phyloP scores from a whole-genome alignment of 2,113 vertebrate species.

The Zosterops borbonicus region DNA sequence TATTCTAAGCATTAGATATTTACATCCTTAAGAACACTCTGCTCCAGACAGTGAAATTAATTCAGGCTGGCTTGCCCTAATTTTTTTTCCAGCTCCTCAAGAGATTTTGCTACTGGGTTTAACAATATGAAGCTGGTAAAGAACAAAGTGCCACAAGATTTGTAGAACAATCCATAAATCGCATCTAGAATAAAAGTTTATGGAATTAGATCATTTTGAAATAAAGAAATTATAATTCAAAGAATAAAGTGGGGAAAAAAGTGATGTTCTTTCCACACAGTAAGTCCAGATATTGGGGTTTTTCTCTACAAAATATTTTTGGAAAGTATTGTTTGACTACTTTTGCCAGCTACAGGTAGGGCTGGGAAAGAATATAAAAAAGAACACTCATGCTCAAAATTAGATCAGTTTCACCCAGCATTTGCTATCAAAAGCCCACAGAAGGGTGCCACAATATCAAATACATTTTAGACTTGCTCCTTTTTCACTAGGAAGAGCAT shows the following conservation, averaged over 20 bases:
- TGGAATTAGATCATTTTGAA: background rate
- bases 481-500: background rate
- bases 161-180: background rate
- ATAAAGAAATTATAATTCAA: background rate
- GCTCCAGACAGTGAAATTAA: conserved; percentile 43
- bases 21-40: conserved; percentile 12
- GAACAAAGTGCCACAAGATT: background rate
- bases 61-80: background rate
- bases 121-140: conserved; percentile 16
- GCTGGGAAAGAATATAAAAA: background rate
- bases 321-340: background rate
- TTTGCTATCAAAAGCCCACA: background rate
- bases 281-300: background rate
- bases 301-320: background rate
- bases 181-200: background rate
- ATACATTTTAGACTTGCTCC: background rate
- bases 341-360: background rate
- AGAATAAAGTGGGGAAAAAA: background rate
- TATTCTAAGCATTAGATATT: conserved; percentile 46
- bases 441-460: background rate
- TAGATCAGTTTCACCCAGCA: background rate
- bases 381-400: background rate
- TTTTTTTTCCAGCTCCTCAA: conserved; percentile 30
- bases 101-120: conserved; percentile 5
- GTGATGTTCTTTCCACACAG: background rate